Evolutionary conservation across 2,888 invertebrate species (phyloP), one percentile per base, ranked within the genome.

Genomic region (Polydrusus tereticollis): DNA sequence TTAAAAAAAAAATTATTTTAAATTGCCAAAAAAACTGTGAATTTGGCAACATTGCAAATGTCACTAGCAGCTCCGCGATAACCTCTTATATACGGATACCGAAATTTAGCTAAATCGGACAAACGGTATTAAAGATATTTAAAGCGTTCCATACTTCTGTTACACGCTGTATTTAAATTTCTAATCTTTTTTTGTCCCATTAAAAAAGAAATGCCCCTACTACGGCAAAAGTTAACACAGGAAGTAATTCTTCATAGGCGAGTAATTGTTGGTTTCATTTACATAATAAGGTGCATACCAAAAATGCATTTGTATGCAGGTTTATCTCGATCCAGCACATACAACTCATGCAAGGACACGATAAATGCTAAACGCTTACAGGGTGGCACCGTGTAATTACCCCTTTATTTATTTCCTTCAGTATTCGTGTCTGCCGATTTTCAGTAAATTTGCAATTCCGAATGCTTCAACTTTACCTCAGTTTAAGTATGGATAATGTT

Each of bases 321-420:
- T 76, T 80, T 79, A 80, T 80, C 80, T 71, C 75, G 79, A 80
- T 80, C 75, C 59, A 65, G 66, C 64, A 71, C 58, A 57, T n/a
- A 59, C 33, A 64, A 36, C 76, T 74, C 78, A 77, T 80, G 79
- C 79, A 79, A 79, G 78, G 79, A 81, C 79, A 80, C 77, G 76
- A 74, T 75, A 75, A 75, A 78, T 76, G 45, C 58, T 71, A 65
- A 71, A 76, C 78, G 76, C 77, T 80, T 78, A 77, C 50, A 75
- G 77, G 77, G 75, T 75, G 76, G 78, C 77, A 77, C 78, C 75
- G 64, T 67, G 52, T 69, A 75, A 74, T 76, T 77, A 69, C 68
- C 65, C 62, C 45, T 63, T 72, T 75, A 70, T 73, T 75, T 73
- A 73, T 73, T 73, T 73, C 73, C 73, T 69, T 45, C 23, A 38